phyloP scores from a whole-genome alignment of 2,888 invertebrate genomes.

The Noctua janthina region DNA sequence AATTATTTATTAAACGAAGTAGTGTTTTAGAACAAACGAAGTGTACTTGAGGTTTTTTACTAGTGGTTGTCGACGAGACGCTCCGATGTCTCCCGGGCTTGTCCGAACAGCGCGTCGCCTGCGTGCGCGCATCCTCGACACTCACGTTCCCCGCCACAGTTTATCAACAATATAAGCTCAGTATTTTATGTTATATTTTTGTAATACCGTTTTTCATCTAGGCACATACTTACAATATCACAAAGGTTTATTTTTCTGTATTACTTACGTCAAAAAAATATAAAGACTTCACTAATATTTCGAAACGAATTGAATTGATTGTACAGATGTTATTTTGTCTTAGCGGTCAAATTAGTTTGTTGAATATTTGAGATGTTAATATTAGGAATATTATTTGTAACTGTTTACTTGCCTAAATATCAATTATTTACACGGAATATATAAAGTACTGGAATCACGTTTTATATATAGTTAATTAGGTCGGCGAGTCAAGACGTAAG shows the following conservation, averaged over 20 bases:
- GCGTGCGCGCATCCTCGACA: slow-evolving; percentile 9
- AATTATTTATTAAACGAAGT: slow-evolving; percentile 73
- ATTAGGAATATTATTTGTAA: slow-evolving; percentile 69
- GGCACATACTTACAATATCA: slow-evolving; percentile 70
- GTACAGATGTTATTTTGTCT: slow-evolving; percentile 70
- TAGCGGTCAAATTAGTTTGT: slow-evolving; percentile 70
- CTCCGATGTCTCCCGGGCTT: slow-evolving; percentile 25
- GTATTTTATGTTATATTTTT: slow-evolving; percentile 76
- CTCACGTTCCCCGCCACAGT: slow-evolving; percentile 29
- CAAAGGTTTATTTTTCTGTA: slow-evolving; percentile 73
- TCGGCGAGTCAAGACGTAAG: slow-evolving; percentile 37
- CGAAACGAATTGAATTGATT: slow-evolving; percentile 66
- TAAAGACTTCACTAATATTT: slow-evolving; percentile 61
- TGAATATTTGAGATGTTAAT: slow-evolving; percentile 66
- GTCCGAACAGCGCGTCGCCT: slow-evolving; percentile 2
- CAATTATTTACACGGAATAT: slow-evolving; percentile 74
- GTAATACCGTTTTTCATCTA: slow-evolving; percentile 70
- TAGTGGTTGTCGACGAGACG: slow-evolving; percentile 59
- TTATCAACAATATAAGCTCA: slow-evolving; percentile 49
- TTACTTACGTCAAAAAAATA: slow-evolving; percentile 61
- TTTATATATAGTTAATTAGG: slow-evolving; percentile 61
- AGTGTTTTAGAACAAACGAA: slow-evolving; percentile 76
- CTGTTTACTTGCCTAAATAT: slow-evolving; percentile 74
- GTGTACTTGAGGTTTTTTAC: slow-evolving; percentile 79
- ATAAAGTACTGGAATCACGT: slow-evolving; percentile 64